phyloP scores from a whole-genome alignment of 2,113 vertebrate species.

The Larimichthys crocea region DNA sequence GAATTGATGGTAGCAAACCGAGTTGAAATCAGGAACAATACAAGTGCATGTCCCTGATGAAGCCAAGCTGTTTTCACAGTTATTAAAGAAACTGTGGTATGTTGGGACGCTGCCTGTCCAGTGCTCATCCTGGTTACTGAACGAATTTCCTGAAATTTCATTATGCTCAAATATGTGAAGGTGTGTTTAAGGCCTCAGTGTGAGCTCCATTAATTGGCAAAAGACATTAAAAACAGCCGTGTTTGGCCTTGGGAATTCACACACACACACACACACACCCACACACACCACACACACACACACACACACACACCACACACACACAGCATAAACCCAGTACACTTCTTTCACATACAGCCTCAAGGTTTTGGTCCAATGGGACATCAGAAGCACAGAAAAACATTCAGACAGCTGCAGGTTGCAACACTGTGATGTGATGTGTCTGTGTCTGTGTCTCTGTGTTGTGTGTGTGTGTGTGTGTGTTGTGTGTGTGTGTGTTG shows the following conservation, averaged over 20 bases:
- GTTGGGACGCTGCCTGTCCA: background rate
- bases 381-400: constrained; percentile 20
- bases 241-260: constrained; percentile 1
- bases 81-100: background rate
- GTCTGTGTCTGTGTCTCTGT: background rate
- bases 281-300: no score
- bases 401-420: constrained; percentile 44
- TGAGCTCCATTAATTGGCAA: background rate
- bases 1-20: background rate
- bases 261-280: no score
- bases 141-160: background rate
- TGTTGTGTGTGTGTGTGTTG: no score
- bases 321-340: background rate
- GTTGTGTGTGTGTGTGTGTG: background rate
- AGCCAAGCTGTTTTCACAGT: background rate
- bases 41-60: background rate
- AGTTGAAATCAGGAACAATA: constrained; percentile 1
- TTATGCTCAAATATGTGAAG: background rate
- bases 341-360: background rate
- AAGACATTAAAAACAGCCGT: background rate
- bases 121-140: background rate
- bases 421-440: background rate
- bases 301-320: background rate
- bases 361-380: background rate
- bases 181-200: background rate